Base-by-base conservation (phyloP, 1,140 invertebrate species). In the Diploscapter pachys region DNA sequence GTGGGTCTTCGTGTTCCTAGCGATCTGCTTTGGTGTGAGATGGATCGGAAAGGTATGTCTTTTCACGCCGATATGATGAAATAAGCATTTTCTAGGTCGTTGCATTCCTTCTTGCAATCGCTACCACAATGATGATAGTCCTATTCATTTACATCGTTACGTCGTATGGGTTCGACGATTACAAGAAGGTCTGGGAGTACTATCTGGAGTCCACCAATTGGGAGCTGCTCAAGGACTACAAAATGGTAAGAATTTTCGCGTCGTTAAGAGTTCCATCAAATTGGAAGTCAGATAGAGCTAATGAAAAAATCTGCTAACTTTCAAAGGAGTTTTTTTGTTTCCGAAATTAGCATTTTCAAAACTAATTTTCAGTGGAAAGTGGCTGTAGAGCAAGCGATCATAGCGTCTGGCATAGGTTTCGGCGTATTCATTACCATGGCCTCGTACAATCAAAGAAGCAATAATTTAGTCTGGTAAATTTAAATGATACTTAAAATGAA, bases 391-490 rank as follows among this genome's bases (percentile, higher is more conserved):
- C 83, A 85, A 70, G 82, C 82, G 3, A 80, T 85, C 75, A 71
- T 84, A 3, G 83, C 85, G 49, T 83, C 78, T 62, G 83, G 83
- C 51, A 77, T 86, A 53, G 84, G 83, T n/a, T 86, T 86, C 65
- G 83, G 83, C 5, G 83, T 80, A n/a, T 83, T 82, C 51, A 86
- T 86, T 72, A 86, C 83, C 5, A 82, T 85, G 51, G 82, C 76
- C 5, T 82, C 80, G 8, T 85, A 85, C 77, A 85, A 84, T 63
- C 85, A 85, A 69, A 76, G 81, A 48, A 79, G 78, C 53, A 85
- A 83, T 73, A 85, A 85, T 71, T 72, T 85, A n/a, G 80, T 85
- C n/a, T 57, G 78, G 81, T 82, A 49, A 76, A 72, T 59, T 49
- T 51, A 73, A 52, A 63, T 52, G 3, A 70, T 52, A 59, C 51